Evolutionary conservation across 2,888 invertebrate genomes (phyloP).

Genomic region (Drosophila fulvimacula): DNA sequence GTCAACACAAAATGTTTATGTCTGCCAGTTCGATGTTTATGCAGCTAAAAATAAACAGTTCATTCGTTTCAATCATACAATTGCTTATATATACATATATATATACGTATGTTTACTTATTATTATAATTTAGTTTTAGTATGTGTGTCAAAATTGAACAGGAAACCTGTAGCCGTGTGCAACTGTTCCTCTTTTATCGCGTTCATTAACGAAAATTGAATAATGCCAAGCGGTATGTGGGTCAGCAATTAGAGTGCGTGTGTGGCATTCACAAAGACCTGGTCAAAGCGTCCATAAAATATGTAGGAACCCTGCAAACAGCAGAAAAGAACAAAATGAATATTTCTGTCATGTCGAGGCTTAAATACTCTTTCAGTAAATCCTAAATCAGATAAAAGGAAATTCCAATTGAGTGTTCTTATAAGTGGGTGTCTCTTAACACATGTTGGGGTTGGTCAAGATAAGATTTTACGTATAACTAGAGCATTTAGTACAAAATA

Average conservation of each 20-base stretch:
- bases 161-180: slow-evolving; percentile 32
- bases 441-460: slow-evolving; percentile 2
- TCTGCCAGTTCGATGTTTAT: slow-evolving; percentile 33
- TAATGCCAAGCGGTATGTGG: slow-evolving; percentile 57
- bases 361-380: background rate
- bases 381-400: background rate
- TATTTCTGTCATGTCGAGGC: background rate
- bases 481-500: background rate
- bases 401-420: background rate
- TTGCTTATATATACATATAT: slow-evolving; percentile 16
- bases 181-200: slow-evolving; percentile 31
- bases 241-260: slow-evolving; percentile 62
- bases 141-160: slow-evolving; percentile 31
- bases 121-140: background rate
- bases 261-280: slow-evolving; percentile 22
- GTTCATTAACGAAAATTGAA: slow-evolving; percentile 58
- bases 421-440: background rate
- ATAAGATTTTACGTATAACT: background rate
- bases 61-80: slow-evolving; percentile 30
- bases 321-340: background rate
- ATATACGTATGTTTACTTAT: background rate
- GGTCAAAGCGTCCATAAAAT: slow-evolving; percentile 52
- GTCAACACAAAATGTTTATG: slow-evolving; percentile 23
- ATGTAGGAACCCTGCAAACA: slow-evolving; percentile 46
- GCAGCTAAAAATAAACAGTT: slow-evolving; percentile 49